Evolutionary conservation across 2,888 invertebrate species (phyloP), one percentile per base, ranked within the genome.

Genomic region (Oxytorus armatus): DNA sequence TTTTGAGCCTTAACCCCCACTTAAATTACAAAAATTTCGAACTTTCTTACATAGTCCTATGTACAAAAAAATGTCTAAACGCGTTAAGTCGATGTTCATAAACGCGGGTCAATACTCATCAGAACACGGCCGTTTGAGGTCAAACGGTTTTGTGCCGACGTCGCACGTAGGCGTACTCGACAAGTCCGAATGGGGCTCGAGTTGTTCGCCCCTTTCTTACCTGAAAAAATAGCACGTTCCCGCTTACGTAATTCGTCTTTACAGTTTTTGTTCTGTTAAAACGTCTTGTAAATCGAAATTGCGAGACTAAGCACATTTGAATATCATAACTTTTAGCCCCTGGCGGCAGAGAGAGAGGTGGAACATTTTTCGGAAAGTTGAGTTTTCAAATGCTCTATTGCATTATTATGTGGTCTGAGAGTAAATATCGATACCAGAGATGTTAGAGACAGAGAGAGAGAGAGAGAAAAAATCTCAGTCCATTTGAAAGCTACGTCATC

Each of bases 151-250:
- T 7, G 1, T 57, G 74, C 51, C 55, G 74, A 74, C 66, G 74
- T 74, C 47, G 65, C 74, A 74, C 61, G 66, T 74, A 55, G 65
- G 65, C 66, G 66, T 66, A 55, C 74, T 74, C 65, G 74, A 74
- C 23, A 66, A 57, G 36, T 55, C 53, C 44, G 55, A 66, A 74
- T 33, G 65, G 33, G 42, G 44, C 65, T 74, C 55, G 29, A 74
- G 53, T 33, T 14, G 59, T 73, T 39, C 44, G 25, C 29, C 29
- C n/a, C 44, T 44, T 63, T 73, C 73, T 51, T 53, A 33, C 10
- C 25, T 23, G 29, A 7, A 16, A 44, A 66, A 65, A 53, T 36
- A 36, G 53, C 74, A 74, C 74, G 74, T 74, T 65, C 55, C 23
- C 55, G 47, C 23, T 74, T 55, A 57, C 63, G 74, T 63, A 36